Percentiles rank a stretch among this genome's conserved stretches.
Evolutionary conservation across 2,888 invertebrate species (phyloP).

Genomic region (Hemicrepidius hirtus): DNA sequence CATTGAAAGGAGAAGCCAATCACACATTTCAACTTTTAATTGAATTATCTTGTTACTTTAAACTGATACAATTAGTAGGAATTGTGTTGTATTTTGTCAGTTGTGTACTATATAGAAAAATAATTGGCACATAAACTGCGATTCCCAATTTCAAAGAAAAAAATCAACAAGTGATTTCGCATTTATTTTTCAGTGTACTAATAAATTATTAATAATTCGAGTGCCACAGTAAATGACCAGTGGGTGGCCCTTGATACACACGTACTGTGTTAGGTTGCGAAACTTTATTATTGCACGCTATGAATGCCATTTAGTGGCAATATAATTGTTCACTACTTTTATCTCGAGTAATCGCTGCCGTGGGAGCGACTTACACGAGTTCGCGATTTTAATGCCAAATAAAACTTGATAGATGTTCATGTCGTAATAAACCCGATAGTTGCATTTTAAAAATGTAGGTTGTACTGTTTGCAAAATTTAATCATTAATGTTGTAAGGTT

Average conservation of each 20-base stretch:
- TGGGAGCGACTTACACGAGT: constrained; percentile 48
- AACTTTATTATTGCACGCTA: constrained; percentile 39
- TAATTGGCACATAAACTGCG: neutral
- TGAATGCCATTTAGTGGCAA: constrained; percentile 44
- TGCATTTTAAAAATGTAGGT: constrained; percentile 42
- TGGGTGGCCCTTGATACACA: constrained; percentile 35
- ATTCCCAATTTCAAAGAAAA: neutral
- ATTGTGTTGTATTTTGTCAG: too few species aligned
- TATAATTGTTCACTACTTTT: constrained; percentile 47
- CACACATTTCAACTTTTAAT: too few species aligned
- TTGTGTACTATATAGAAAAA: neutral
- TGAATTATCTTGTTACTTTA: too few species aligned
- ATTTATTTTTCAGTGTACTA: neutral
- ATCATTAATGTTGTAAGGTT: constrained; percentile 31
- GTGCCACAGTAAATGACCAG: constrained; percentile 1
- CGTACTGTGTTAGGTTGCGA: constrained; percentile 35
- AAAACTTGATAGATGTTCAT: constrained; percentile 45
- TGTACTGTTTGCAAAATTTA: constrained; percentile 38
- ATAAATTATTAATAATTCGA: constrained; percentile 2
- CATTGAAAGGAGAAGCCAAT: too few species aligned
- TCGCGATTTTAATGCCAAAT: constrained; percentile 47
- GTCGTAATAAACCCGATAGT: constrained; percentile 41
- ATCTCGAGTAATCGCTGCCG: constrained; percentile 46
- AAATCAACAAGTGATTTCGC: neutral
- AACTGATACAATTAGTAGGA: too few species aligned